These are phyloP conservation scores for Petrocephalus schoutedeni DNA, from an alignment of 2,797 vertebrate genomes.

Conservation along the genomic window DNA sequence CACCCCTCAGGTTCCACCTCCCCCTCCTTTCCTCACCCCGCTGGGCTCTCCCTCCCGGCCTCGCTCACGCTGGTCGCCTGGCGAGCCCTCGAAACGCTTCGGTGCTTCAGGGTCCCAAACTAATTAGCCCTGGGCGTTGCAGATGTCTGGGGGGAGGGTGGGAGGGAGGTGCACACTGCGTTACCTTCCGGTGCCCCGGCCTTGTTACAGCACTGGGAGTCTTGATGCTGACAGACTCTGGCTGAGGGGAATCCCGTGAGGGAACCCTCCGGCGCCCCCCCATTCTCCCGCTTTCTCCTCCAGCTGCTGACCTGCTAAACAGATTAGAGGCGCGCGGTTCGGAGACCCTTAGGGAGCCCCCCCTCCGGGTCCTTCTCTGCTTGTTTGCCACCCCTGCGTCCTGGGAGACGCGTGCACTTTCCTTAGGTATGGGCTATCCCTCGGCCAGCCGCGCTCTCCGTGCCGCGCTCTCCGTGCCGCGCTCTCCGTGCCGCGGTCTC, in stretches of 20 bases:
- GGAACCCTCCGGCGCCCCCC: slow-evolving; percentile 39
- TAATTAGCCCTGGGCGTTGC: slow-evolving; percentile 33
- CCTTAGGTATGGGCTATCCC: neutral
- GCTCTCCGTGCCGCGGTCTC: too few species aligned
- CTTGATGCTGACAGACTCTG: slow-evolving; percentile 44
- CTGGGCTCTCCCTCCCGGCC: slow-evolving; percentile 25
- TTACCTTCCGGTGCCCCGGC: slow-evolving; percentile 32
- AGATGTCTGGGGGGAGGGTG: slow-evolving; percentile 10
- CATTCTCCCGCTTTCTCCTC: slow-evolving; percentile 28
- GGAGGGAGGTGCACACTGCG: neutral
- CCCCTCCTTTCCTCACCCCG: slow-evolving; percentile 39
- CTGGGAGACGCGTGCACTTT: neutral
- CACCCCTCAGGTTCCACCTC: slow-evolving; percentile 55
- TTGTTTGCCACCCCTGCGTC: neutral
- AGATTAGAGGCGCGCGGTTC: neutral
- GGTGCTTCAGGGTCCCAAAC: neutral
- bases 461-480: neutral
- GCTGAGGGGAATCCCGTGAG: slow-evolving; percentile 36
- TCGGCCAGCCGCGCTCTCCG: neutral
- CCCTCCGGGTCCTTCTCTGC: neutral
- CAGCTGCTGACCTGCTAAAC: slow-evolving; percentile 6
- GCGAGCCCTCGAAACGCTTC: slow-evolving; percentile 5
- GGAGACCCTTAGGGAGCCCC: neutral
- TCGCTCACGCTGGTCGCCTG: slow-evolving; percentile 36
- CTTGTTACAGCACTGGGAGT: neutral